Base-by-base conservation (phyloP, 2,888 invertebrate species). In the Allacma fusca region DNA sequence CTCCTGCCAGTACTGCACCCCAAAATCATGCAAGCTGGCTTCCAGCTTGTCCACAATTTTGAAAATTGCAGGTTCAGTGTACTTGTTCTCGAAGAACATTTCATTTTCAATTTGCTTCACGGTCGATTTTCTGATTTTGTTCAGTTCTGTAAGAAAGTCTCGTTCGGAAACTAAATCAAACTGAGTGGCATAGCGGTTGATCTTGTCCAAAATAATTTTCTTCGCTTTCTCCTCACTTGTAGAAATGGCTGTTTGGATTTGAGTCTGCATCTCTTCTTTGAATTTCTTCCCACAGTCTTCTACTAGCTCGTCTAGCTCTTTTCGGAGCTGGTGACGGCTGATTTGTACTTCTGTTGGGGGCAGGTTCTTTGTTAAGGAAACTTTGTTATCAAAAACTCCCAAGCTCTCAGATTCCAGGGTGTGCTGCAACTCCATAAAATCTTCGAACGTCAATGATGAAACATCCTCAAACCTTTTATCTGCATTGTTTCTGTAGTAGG, bases 41-140 rank as follows among this genome's bases (percentile, higher is more conserved):
- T 59, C 59, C n/a, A 59, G 59, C 59, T 59, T 59, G 59, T 59
- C 59, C 7, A 59, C 19, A 59, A 59, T 59, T n/a, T 59, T 59
- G 59, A 59, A 59, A 13, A 59, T 59, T 7, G 59, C 5, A 7
- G 19, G 59, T n/a, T 59, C 59, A 23, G 7, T 23, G 23, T 21
- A 59, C 12, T 59, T 5, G n/a, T 59, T 59, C n/a, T 59, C 59
- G 19, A 59, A 13, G n/a, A 59, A 59, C 59, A 59, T 59, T 59
- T 59, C 59, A 59, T 59, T 59, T n/a, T 59, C 59, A 19, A 59
- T 59, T 23, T 59, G 59, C 19, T 59, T 59, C 5, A 23, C 5
- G 9, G 59, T 59, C 7, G 59, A 59, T 59, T 59, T 59, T 23
- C 59, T 19, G 59, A 59, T 59, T 23, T n/a, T 59, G n/a, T 7